Base-by-base conservation (phyloP, 1,140 invertebrate species). In the Drosophila persimilis region DNA sequence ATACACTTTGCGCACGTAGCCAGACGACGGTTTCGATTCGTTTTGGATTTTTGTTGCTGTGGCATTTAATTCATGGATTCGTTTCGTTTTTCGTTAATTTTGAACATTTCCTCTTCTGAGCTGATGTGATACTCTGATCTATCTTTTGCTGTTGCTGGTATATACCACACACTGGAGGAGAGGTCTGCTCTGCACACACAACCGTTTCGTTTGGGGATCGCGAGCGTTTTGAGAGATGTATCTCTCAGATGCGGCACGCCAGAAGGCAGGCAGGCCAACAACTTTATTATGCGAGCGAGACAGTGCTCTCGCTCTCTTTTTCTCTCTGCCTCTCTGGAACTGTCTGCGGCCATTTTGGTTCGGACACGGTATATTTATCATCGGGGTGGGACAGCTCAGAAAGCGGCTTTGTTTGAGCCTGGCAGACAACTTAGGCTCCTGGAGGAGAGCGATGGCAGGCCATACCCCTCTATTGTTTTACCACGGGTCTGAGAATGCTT, bases 191-290 rank as follows among this genome's bases (percentile, higher is more conserved):
- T 64, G 63, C 67, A 53, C 66, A 73, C 69, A 88, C 81, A 86
- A 86, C 81, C 81, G 83, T 88, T 88, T 81, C 74, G 83, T 86
- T 86, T 53, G 83, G 88, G 73, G 81, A 85, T 85, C 80, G 80
- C 80, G 77, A 73, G 83, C 77, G 77, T 67, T 85, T 73, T 85
- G 80, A 81, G 81, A 88, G 83, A 86, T 86, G 53, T 60, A 73
- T 73, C 61, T 60, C 54, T 60, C 58, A 76, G 67, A 80, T 72
- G 77, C 73, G 56, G 61, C 72, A 71, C 71, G 61, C 70, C 70
- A 72, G 48, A 31, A 31, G 24, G 24, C 43, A 31, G 50, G 35
- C 70, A 74, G 73, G 63, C 57, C 52, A 67, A 86, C 81, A 86
- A 81, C 81, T 86, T 86, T 74, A 86, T 86, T 86, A 86, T 64